Conservation (phyloP, 2,797 vertebrate species). For the Pangasius macronema region DNA sequence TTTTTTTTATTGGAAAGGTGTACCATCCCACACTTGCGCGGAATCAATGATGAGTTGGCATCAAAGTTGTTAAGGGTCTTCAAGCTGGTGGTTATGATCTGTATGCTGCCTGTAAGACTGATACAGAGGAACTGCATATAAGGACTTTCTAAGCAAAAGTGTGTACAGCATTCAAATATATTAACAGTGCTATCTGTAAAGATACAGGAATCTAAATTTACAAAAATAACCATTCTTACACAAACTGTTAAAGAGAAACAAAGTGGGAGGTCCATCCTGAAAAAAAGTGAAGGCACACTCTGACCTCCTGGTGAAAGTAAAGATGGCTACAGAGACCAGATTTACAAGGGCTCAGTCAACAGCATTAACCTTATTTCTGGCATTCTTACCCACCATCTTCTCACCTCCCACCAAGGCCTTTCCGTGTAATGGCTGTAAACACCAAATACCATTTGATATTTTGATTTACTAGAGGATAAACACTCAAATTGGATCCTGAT, state of each 20-base stretch:
- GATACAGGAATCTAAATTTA: neutral
- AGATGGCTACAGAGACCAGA: neutral
- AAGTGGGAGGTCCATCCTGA: neutral
- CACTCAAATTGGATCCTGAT: conserved; percentile 30
- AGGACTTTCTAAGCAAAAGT: neutral
- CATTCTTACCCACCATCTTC: neutral
- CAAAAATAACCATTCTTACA: neutral
- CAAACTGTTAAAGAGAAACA: neutral
- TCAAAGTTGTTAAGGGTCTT: neutral
- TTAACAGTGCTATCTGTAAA: neutral
- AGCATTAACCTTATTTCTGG: conserved; percentile 5
- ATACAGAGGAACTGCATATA: too few relatives aligned
- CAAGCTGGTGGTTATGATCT: neutral
- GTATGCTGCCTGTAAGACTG: neutral
- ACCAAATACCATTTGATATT: conserved; percentile 8
- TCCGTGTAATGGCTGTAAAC: conserved; percentile 9
- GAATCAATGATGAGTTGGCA: neutral
- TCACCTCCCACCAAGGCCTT: neutral
- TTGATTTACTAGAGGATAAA: conserved; percentile 31
- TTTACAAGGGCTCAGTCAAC: neutral
- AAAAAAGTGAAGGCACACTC: neutral
- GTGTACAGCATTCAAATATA: neutral
- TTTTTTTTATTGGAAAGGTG: neutral
- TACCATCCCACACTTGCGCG: neutral
- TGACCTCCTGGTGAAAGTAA: neutral